Evolutionary conservation across 2,797 vertebrate species (phyloP), one percentile per base, ranked within the genome.

Genomic region (Chrosomus eos): DNA sequence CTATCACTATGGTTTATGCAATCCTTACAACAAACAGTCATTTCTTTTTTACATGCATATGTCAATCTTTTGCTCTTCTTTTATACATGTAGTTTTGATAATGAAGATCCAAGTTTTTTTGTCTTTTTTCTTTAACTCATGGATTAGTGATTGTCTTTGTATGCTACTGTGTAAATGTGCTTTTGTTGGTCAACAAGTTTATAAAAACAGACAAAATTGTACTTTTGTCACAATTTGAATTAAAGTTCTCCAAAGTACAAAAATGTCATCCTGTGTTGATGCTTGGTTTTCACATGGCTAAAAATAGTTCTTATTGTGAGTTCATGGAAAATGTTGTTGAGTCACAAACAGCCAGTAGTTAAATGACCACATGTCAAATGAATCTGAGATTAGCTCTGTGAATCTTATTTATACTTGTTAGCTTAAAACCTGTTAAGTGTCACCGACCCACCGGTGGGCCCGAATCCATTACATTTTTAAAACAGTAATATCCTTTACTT

Each of bases 131-230:
- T 62, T 66, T 55, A 36, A 58, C 26, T 80, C 1, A 62, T 83
- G 33, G 7, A 74, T 89, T 86, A 87, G 64, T 88, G 33, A 74
- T 70, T 45, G 38, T 33, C 21, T 58, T 26, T 51, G 40, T 80
- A 80, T 70, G 80, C 13, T 31, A 28, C 70, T 68, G 28, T 86
- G 55, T 83, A 68, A 80, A 80, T 86, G 36, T 60, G 16, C 43
- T 58, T 40, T 70, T 78, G 66, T 71, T 85, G 80, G 77, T 87
- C 28, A 78, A 18, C 43, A 23, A 43, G 60, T 87, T 84, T 85
- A 53, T 84, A 72, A 89, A 82, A 73, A 80, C 85, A 83, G 81
- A 85, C 64, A 84, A 89, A 86, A 86, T 80, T 89, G 80, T 88
- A 82, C 75, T 84, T 79, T 87, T 83, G 11, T 76, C 53, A 23